Evolutionary conservation across 2,113 vertebrate genomes (phyloP).

Genomic region (Propithecus coquereli): DNA sequence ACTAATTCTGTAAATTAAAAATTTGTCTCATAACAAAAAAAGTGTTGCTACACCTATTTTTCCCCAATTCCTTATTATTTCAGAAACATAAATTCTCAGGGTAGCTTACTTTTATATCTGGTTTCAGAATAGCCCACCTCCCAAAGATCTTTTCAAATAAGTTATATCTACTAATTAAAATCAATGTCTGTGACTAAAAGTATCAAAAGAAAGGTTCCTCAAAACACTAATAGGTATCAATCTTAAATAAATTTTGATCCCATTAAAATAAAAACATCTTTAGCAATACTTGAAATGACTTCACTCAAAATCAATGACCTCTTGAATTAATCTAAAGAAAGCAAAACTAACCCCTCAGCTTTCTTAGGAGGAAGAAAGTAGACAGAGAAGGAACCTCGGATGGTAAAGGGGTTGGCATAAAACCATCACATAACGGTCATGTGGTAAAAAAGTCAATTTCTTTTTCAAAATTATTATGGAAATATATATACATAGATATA

Average conservation of each 20-base stretch:
- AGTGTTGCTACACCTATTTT: constrained; percentile 49
- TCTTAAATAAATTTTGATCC: constrained; percentile 30
- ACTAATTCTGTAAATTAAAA: constrained; percentile 80
- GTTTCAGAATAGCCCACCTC: background rate
- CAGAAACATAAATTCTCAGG: constrained; percentile 11
- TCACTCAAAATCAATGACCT: background rate
- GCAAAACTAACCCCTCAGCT: constrained; percentile 3
- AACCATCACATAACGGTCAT: background rate
- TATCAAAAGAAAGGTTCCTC: constrained; percentile 27
- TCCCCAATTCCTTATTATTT: constrained; percentile 51
- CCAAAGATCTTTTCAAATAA: constrained; percentile 49
- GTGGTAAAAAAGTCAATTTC: background rate
- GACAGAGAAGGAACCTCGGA: background rate
- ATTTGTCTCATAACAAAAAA: constrained; percentile 61
- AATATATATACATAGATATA: background rate
- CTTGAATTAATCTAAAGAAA: constrained; percentile 55
- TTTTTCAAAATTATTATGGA: background rate
- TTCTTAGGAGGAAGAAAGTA: constrained; percentile 8
- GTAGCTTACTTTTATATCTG: constrained; percentile 28
- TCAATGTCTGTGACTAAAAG: constrained; percentile 45
- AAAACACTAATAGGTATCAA: constrained; percentile 1
- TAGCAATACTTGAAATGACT: constrained; percentile 10
- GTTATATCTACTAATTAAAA: constrained; percentile 61
- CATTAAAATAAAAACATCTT: constrained; percentile 53
- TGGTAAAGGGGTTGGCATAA: background rate